Evolutionary conservation across 1,140 invertebrate genomes (phyloP).

Genomic region (Steinernema khuongi): DNA sequence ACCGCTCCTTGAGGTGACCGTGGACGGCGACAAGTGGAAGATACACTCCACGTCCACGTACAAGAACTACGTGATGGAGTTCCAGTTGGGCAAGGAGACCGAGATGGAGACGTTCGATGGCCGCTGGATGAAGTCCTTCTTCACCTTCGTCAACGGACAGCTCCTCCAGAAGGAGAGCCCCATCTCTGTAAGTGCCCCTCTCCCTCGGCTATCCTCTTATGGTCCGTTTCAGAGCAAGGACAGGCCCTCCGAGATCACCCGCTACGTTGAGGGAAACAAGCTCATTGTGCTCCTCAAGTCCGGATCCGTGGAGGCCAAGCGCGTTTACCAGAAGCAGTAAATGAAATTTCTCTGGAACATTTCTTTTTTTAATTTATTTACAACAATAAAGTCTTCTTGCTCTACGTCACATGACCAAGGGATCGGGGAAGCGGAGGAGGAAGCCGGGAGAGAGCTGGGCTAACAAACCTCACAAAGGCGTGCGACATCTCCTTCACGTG

Average conservation of each 20-base stretch:
- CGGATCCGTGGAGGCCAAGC: constrained; percentile 18
- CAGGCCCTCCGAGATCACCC: constrained; percentile 28
- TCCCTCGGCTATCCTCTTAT: too few relatives aligned
- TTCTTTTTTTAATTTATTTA: too few relatives aligned
- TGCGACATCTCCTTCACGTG: too few relatives aligned
- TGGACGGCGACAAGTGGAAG: constrained; percentile 23
- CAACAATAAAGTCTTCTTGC: too few relatives aligned
- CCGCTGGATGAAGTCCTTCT: constrained; percentile 20
- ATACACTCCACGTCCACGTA: constrained; percentile 23
- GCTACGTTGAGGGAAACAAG: constrained; percentile 27
- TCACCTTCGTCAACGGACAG: constrained; percentile 28
- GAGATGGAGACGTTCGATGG: constrained; percentile 23
- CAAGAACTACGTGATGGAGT: constrained; percentile 21
- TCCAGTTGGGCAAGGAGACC: constrained; percentile 20
- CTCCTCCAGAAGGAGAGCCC: constrained; percentile 28
- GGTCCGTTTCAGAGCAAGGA: constrained; percentile 16
- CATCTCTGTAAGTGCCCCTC: too few relatives aligned
- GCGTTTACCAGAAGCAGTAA: constrained; percentile 25
- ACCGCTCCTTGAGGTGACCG: constrained; percentile 20
- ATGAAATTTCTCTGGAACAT: too few relatives aligned
- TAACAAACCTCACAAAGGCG: too few relatives aligned
- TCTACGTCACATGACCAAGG: too few relatives aligned
- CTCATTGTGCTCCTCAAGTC: constrained; percentile 22
- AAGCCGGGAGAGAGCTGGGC: too few relatives aligned
- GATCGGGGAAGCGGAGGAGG: too few relatives aligned